Conservation (phyloP, 1,140 invertebrate species). For the Melitaea cinxia region DNA sequence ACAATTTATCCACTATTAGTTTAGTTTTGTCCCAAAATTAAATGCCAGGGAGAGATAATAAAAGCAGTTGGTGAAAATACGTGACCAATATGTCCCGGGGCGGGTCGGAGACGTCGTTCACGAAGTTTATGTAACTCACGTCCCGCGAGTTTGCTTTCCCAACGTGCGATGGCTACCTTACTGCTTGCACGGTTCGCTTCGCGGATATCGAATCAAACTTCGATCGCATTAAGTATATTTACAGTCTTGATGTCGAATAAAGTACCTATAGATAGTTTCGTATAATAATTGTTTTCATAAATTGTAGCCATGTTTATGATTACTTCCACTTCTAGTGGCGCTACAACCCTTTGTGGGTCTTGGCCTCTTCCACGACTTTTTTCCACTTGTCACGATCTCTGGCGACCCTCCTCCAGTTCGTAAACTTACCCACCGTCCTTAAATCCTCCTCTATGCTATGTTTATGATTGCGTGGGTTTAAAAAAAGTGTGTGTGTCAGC, state of each 20-base stretch:
- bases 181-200: conserved; percentile 49
- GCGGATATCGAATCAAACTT: conserved; percentile 68
- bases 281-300: too few relatives aligned
- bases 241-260: neutral
- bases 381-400: too few relatives aligned
- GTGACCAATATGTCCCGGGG: conserved; percentile 61
- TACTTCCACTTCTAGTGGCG: too few relatives aligned
- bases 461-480: too few relatives aligned
- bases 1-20: conserved; percentile 8
- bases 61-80: conserved; percentile 58
- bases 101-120: conserved; percentile 48
- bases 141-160: conserved; percentile 65
- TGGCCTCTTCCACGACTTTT: too few relatives aligned
- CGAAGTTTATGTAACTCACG: conserved; percentile 66
- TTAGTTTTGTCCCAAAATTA: conserved; percentile 51
- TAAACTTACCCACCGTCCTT: too few relatives aligned
- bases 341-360: too few relatives aligned
- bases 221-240: conserved; percentile 36
- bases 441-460: too few relatives aligned
- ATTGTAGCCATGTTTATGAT: too few relatives aligned
- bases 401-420: too few relatives aligned
- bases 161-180: conserved; percentile 65
- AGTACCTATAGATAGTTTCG: neutral
- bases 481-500: too few relatives aligned
- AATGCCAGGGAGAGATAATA: conserved; percentile 55